phyloP scores from a whole-genome alignment of 2,113 vertebrate species.

The Gyps fulvus region DNA sequence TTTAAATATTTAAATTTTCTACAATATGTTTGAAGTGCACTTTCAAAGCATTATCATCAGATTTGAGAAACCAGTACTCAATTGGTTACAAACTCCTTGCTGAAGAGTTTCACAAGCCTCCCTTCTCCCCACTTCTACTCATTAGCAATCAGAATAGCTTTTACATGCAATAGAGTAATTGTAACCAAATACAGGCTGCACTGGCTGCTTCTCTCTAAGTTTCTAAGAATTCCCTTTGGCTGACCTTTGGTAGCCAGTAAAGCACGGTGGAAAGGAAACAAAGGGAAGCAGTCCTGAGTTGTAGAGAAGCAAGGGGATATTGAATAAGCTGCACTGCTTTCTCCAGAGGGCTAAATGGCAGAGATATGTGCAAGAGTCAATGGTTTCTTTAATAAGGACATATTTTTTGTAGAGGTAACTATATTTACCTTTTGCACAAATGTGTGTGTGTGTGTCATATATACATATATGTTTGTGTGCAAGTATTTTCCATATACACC shows the following conservation, averaged over 20 bases:
- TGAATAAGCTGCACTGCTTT: not conserved
- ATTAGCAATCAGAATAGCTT: conserved; percentile 25
- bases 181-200: conserved; percentile 47
- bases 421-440: not conserved
- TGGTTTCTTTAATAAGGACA: not conserved
- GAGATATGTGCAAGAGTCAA: not conserved
- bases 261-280: not conserved
- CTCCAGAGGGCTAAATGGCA: not conserved
- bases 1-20: conserved; percentile 78
- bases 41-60: conserved; percentile 70
- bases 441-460: not conserved
- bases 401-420: not conserved
- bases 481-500: not conserved
- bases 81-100: conserved; percentile 43
- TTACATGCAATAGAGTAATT: conserved; percentile 13
- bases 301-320: not conserved
- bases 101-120: conserved; percentile 16
- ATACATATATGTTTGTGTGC: not conserved
- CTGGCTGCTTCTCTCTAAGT: not conserved
- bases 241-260: conserved; percentile 53
- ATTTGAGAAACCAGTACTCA: conserved; percentile 62
- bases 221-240: conserved; percentile 44
- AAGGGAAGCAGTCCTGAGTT: not conserved
- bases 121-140: conserved; percentile 37
- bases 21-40: conserved; percentile 74